Base-by-base conservation (phyloP, 23 tunicate species). In the Botrylloides violaceus region DNA sequence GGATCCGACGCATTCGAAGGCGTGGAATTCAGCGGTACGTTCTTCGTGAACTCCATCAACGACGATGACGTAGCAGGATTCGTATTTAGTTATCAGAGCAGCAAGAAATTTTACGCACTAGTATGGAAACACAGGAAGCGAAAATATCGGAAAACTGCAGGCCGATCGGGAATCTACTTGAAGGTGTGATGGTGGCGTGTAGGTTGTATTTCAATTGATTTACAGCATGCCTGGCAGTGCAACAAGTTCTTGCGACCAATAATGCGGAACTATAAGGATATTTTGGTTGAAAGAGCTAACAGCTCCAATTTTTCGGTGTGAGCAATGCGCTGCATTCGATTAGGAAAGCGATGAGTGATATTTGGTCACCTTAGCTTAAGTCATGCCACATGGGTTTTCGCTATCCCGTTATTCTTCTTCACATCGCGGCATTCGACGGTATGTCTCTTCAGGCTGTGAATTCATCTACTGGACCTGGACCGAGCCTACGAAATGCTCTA, bases 81-180 rank as follows among this genome's bases (percentile, higher is more conserved):
- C 29, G 38, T 86, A 21, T 86, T 86, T 73, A 82, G 95, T 19
- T 86, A 86, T 70, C 95, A 86, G 72, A 86, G 82, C 78, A 86
- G 82, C 58, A 66, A 77, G 26, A 66, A 64, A 34, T 86, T 80
- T 59, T 86, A 86, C 38, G 79, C 80, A 6, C 82, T 86, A 18
- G 76, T 80, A 32, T 86, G 95, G 95, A n/a, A n/a, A n/a, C n/a
- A n/a, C n/a, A n/a, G n/a, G n/a, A 86, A 80, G 33, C 95, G 80
- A 61, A 80, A 66, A 32, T 70, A 64, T 29, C 95, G 76, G 61
- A 76, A 84, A 27, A 76, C 70, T 43, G 76, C 82, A 84, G 59
- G 75, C 24, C 64, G 77, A 22, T 60, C 80, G 1, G 94, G 94
- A 4, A 43, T 85, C 21, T 81, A 85, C 19, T 64, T 85, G 5